These are phyloP conservation scores for Lepeophtheirus nordmannii DNA, from an alignment of 2,888 invertebrate species.

Conservation along the genomic window DNA sequence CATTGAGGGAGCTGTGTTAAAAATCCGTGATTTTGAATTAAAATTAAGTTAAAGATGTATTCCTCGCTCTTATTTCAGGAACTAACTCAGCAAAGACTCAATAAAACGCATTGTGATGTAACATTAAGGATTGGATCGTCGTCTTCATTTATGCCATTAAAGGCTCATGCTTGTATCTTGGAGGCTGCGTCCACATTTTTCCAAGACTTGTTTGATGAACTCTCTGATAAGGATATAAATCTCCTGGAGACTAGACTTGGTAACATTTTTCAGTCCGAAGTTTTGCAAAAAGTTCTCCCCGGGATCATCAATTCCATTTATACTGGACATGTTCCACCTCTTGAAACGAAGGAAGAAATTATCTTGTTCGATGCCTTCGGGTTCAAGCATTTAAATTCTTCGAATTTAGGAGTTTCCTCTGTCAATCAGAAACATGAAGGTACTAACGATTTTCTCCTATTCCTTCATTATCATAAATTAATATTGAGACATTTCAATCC, in stretches of 20 bases:
- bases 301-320: neutral
- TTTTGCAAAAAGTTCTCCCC: neutral
- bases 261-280: neutral
- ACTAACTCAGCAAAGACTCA: neutral
- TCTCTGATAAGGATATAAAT: conserved; percentile 1
- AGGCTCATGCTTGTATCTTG: conserved; percentile 10
- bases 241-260: neutral
- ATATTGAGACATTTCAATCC: too few species aligned
- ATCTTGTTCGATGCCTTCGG: neutral
- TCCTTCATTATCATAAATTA: too few species aligned
- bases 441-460: too few species aligned
- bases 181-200: conserved; percentile 11
- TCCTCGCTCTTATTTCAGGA: neutral
- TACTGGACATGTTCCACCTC: neutral
- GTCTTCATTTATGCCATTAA: neutral
- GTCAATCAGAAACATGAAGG: too few species aligned
- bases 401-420: neutral
- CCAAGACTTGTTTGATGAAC: neutral
- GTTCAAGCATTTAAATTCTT: neutral
- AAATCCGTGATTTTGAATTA: too few species aligned
- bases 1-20: too few species aligned
- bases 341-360: neutral
- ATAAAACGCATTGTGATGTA: conserved; percentile 8
- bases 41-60: neutral
- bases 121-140: neutral